phyloP scores from a whole-genome alignment of 2,113 vertebrate genomes.

The Trochalopteron elliotii region DNA sequence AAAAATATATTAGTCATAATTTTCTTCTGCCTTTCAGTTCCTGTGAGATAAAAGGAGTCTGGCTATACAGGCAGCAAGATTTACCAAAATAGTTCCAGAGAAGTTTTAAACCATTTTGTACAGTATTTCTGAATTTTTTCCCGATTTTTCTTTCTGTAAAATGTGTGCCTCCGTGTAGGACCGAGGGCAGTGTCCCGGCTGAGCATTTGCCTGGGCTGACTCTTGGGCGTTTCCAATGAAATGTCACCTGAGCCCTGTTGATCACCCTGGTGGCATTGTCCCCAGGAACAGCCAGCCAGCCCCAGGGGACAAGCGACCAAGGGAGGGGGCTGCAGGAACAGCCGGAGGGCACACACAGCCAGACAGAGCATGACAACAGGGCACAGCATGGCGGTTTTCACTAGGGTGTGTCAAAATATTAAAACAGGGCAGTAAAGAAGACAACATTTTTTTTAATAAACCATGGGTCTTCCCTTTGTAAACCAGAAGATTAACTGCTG shows the following conservation, averaged over 20 bases:
- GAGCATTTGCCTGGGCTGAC: not conserved
- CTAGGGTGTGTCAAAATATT: not conserved
- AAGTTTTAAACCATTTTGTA: not conserved
- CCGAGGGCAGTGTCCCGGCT: fast-evolving
- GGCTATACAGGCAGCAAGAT: not conserved
- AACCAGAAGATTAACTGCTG: not conserved
- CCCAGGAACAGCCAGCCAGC: not conserved
- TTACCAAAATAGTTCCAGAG: not conserved
- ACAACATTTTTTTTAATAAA: not conserved
- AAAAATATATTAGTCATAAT: slow-evolving; percentile 24
- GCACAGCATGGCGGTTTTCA: not conserved
- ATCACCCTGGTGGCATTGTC: not conserved
- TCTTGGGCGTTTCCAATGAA: fast-evolving
- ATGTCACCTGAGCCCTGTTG: not conserved
- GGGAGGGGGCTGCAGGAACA: not conserved
- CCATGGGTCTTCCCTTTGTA: not conserved
- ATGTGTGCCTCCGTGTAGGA: not conserved
- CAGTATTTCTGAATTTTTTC: not conserved
- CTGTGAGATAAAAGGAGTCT: not conserved
- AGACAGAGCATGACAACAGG: not conserved
- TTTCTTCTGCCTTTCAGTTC: not conserved
- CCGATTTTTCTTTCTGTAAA: not conserved
- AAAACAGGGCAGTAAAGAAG: not conserved
- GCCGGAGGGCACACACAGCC: not conserved
- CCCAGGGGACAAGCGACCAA: not conserved